A percentile compares a stretch with the other conserved stretches of the same genome.
Evolutionary conservation across 2,888 invertebrate genomes (phyloP).

Genomic region (Drosophila glabriapex): DNA sequence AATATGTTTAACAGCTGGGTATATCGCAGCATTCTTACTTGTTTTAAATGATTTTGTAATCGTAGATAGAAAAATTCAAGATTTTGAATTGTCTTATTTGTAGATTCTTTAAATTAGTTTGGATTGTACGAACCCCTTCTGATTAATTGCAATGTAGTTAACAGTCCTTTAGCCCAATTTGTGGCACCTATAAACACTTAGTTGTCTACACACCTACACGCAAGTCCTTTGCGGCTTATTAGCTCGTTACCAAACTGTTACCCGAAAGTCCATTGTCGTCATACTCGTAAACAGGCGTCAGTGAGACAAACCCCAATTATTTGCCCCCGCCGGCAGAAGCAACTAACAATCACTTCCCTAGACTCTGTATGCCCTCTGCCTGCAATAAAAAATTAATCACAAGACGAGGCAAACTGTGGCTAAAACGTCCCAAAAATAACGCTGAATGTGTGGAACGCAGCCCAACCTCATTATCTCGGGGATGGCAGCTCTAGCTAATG

Average conservation of each 20-base stretch:
- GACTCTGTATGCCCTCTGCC: conserved; percentile 15
- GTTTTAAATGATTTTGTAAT: not conserved
- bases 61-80: not conserved
- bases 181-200: conserved; percentile 12
- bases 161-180: conserved; percentile 9
- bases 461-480: conserved; percentile 52
- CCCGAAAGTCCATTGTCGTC: conserved; percentile 30
- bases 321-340: conserved; percentile 20
- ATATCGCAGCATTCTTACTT: too few relatives aligned
- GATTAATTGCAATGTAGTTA: not conserved
- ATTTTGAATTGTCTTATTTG: not conserved
- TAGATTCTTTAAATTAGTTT: not conserved
- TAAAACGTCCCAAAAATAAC: conserved; percentile 27
- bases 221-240: conserved; percentile 42
- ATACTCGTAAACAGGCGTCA: conserved; percentile 32
- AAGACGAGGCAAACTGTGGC: conserved; percentile 36
- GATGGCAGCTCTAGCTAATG: conserved; percentile 64
- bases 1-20: too few relatives aligned
- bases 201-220: not conserved
- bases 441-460: conserved; percentile 13
- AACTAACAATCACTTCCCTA: conserved; percentile 32
- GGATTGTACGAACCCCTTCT: not conserved
- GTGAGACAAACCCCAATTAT: conserved; percentile 47
- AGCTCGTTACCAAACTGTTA: conserved; percentile 37
- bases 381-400: conserved; percentile 76